Conservation (phyloP, 2,113 vertebrate species). For the Regulus satrapa region DNA sequence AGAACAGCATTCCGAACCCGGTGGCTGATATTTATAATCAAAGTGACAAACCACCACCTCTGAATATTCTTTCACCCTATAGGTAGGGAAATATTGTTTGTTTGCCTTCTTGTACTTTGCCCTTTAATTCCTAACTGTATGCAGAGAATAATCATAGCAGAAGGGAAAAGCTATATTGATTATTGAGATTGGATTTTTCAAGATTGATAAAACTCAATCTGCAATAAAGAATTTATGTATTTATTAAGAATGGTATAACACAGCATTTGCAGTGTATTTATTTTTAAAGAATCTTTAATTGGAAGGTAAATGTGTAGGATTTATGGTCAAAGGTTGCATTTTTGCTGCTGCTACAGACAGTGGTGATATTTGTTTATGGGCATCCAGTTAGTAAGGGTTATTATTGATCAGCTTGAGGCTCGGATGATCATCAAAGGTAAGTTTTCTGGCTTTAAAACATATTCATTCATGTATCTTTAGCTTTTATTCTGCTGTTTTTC, state of each 20-base stretch:
- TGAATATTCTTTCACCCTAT: slow-evolving; percentile 90
- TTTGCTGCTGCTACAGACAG: neutral
- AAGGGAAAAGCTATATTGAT: neutral
- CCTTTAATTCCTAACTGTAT: neutral
- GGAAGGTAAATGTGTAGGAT: neutral
- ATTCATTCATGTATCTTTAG: neutral
- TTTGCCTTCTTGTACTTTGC: neutral
- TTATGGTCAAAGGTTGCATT: neutral
- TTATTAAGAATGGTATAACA: neutral
- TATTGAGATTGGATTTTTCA: neutral
- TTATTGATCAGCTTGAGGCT: neutral
- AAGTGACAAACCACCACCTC: slow-evolving; percentile 93
- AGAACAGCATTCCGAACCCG: slow-evolving; percentile 90
- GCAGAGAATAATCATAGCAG: neutral
- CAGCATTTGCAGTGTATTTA: neutral
- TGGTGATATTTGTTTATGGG: neutral
- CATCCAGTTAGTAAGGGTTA: neutral
- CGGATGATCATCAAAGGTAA: neutral
- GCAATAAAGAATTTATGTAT: neutral
- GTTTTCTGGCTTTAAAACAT: neutral
- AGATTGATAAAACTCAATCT: neutral
- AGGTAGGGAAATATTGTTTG: slow-evolving; percentile 69
- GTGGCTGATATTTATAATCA: slow-evolving; percentile 91
- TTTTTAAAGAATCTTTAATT: neutral
- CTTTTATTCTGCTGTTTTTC: neutral